A percentile compares a stretch with the other conserved stretches of the same genome.
These are phyloP conservation scores for Sciaenops ocellatus DNA, from an alignment of 2,797 vertebrate genomes.

Conservation along the genomic window DNA sequence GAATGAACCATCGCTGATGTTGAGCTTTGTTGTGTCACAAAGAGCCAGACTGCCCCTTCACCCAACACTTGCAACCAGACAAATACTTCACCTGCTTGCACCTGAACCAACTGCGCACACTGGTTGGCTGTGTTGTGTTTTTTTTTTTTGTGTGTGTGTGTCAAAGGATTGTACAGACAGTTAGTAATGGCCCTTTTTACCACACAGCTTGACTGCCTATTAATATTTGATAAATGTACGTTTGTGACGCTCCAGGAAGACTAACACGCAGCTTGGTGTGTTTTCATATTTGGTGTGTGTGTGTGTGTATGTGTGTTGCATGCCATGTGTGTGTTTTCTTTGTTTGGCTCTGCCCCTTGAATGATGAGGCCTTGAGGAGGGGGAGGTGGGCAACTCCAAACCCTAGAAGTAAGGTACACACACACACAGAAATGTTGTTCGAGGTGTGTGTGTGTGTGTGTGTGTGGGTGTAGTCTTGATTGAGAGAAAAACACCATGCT, in stretches of 20 bases:
- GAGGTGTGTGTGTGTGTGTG: not conserved
- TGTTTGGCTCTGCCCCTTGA: conserved; percentile 61
- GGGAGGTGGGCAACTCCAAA: conserved; percentile 24
- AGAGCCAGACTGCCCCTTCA: conserved; percentile 15
- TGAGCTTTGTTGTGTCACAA: conserved; percentile 43
- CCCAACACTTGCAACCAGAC: conserved; percentile 27
- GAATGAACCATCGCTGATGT: conserved; percentile 31
- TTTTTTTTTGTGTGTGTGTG: conserved; percentile 3
- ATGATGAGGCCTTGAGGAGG: conserved; percentile 46
- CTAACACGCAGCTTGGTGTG: conserved; percentile 26
- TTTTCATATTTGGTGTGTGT: conserved; percentile 25
- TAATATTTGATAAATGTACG: conserved; percentile 69
- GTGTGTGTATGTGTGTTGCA: conserved; percentile 7
- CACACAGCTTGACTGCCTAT: conserved; percentile 62
- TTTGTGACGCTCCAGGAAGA: conserved; percentile 54
- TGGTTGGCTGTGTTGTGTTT: not conserved
- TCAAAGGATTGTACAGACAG: conserved; percentile 24
- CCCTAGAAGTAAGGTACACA: conserved; percentile 26
- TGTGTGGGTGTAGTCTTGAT: not conserved
- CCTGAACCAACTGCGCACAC: conserved; percentile 9
- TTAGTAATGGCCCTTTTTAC: conserved; percentile 65
- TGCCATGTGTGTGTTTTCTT: conserved; percentile 50
- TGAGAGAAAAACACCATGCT: not conserved
- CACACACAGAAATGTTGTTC: conserved; percentile 7
- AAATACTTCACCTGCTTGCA: conserved; percentile 25